Evolutionary conservation across 2,888 invertebrate species (phyloP), one percentile per base, ranked within the genome.

Genomic region (Pantelozetes paolii): DNA sequence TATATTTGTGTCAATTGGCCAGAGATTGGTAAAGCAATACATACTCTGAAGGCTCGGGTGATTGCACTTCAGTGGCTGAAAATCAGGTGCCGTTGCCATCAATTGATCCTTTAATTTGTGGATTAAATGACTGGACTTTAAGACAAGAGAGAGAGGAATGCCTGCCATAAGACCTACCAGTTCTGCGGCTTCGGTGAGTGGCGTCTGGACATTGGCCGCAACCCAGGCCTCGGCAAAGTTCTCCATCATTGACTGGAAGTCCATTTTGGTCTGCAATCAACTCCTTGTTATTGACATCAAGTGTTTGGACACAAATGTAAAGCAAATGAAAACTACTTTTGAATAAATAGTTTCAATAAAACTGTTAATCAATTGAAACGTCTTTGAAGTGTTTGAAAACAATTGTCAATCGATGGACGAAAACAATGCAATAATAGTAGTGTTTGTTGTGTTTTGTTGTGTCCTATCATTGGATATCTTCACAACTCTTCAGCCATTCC

Each of bases 191-290:
- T 79, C 79, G 26, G 78, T 79, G 30, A 79, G 71, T n/a, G 81
- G 80, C 71, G 82, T 82, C 74, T 79, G 81, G 30, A 90, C 89
- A 82, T 90, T 91, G 83, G 93, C 94, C 79, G 94, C 94, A 80
- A 94, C 93, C 94, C 94, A 95, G 80, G 94, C 94, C 86, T 95
- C 94, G 79, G 94, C 94, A 84, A 95, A 94, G 80, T 94, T 94
- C 87, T 95, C 94, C 94, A 95, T 94, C 80, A 94, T 94, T 88
- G 94, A 94, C 87, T 94, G 93, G 88, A 94, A 94, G 90, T 94
- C 94, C 94, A 95, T 94, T 75, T 75, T 75, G 6, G 23, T 6
- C 9, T 11, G 6, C 6, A 6, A 18, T 45, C 2, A 11, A 15
- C 2, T 45, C 15, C 18, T 15, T 45, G 45, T 36, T 36, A 5